A percentile compares a stretch with the other conserved stretches of the same genome.
Evolutionary conservation across 2,797 vertebrate species (phyloP).

Genomic region (Urocyon cinereoargenteus): DNA sequence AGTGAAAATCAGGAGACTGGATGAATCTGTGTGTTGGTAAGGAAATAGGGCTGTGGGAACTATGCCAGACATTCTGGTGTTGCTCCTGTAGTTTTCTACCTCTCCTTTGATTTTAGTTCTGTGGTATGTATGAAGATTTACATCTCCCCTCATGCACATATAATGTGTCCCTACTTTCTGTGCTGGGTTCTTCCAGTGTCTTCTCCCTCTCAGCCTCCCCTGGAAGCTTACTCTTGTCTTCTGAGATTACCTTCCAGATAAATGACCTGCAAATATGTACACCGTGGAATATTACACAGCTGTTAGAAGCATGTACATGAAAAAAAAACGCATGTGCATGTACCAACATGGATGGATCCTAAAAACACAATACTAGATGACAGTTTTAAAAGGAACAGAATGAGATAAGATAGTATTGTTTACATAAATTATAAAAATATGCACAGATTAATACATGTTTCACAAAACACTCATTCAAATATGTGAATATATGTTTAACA

Average conservation of each 20-base stretch:
- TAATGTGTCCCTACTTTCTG: background rate
- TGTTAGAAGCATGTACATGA: background rate
- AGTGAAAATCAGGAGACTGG: background rate
- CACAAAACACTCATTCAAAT: background rate
- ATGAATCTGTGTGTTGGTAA: background rate
- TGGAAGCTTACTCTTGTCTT: background rate
- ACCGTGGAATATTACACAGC: too few species aligned
- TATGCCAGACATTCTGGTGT: background rate
- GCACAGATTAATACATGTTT: background rate
- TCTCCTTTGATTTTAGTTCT: background rate
- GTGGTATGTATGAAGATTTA: background rate
- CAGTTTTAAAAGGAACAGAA: background rate
- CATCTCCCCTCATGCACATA: background rate
- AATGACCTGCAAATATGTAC: background rate
- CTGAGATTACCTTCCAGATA: background rate
- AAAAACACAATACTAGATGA: background rate
- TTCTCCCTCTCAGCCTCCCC: background rate
- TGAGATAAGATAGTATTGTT: background rate
- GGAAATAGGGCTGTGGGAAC: background rate
- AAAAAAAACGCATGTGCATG: background rate
- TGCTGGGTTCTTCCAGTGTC: background rate
- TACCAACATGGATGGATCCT: background rate
- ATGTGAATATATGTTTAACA: background rate
- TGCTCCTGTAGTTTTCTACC: background rate
- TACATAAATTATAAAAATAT: background rate